Percentiles rank a stretch among this genome's conserved stretches.
phyloP scores from a whole-genome alignment of 1,140 invertebrate species.

The Spodoptera litura region DNA sequence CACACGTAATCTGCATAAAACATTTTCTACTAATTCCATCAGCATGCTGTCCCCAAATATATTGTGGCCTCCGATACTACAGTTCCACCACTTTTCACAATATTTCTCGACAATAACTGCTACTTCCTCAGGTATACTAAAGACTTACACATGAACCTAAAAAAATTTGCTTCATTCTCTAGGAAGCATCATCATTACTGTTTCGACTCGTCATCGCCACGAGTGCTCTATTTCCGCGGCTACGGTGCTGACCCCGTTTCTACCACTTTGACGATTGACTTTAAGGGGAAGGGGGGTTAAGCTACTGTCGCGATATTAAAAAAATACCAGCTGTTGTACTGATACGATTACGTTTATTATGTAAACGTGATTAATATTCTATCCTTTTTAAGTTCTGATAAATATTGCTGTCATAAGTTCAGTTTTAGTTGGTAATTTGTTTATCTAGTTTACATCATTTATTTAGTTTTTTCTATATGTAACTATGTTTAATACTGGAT shows the following conservation, averaged over 20 bases:
- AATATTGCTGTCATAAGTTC: too few relatives aligned
- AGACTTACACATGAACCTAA: not conserved
- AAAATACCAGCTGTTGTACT: constrained; percentile 2
- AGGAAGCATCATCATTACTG: constrained; percentile 25
- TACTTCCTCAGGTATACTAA: too few relatives aligned
- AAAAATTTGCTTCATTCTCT: constrained; percentile 21
- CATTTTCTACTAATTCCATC: too few relatives aligned
- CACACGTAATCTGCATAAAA: too few relatives aligned
- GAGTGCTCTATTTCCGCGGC: constrained; percentile 58
- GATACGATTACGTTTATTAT: not conserved
- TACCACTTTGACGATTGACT: constrained; percentile 73
- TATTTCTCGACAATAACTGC: too few relatives aligned
- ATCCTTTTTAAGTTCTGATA: not conserved
- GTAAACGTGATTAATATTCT: not conserved
- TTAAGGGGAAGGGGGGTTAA: constrained; percentile 28
- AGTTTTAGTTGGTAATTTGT: too few relatives aligned
- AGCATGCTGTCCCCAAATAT: too few relatives aligned
- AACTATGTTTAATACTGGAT: too few relatives aligned
- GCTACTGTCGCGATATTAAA: constrained; percentile 34
- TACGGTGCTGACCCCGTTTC: constrained; percentile 61
- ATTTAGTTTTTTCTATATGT: too few relatives aligned
- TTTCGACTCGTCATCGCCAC: constrained; percentile 49
- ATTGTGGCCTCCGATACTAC: too few relatives aligned
- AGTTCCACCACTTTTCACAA: too few relatives aligned
- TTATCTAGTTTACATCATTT: too few relatives aligned